These are phyloP conservation scores for Smittia sp. DNA, from an alignment of 2,888 invertebrate genomes.

Conservation along the genomic window DNA sequence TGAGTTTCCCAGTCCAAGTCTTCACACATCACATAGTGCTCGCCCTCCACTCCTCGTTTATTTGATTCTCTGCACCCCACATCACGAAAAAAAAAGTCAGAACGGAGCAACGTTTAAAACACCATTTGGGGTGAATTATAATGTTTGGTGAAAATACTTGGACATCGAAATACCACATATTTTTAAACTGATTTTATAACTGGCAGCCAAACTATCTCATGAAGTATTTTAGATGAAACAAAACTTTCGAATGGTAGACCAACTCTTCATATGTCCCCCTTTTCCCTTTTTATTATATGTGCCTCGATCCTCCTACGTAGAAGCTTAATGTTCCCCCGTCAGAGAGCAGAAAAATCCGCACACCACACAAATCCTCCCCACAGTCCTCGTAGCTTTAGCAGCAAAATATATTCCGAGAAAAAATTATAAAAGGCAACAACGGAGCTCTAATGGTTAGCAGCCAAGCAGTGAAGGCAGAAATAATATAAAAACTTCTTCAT, in stretches of 20 bases:
- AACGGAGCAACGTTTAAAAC: neutral
- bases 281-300: neutral
- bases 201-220: too few relatives aligned
- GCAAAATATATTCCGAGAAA: slow-evolving; percentile 10
- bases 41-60: neutral
- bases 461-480: neutral
- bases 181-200: too few relatives aligned
- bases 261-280: neutral
- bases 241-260: too few relatives aligned
- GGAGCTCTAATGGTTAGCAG: slow-evolving; percentile 24
- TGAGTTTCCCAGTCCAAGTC: neutral
- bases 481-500: slow-evolving; percentile 32
- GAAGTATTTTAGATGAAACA: too few relatives aligned
- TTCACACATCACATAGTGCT: neutral
- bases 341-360: neutral
- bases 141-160: neutral
- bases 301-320: neutral
- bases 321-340: neutral
- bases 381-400: neutral
- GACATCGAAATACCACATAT: neutral
- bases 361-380: neutral
- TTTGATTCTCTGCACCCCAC: slow-evolving; percentile 5
- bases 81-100: neutral
- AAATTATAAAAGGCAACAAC: slow-evolving; percentile 36
- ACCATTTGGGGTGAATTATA: neutral